These are phyloP conservation scores for Tauraco hartlaubi DNA, from an alignment of 2,797 vertebrate species.

Conservation along the genomic window DNA sequence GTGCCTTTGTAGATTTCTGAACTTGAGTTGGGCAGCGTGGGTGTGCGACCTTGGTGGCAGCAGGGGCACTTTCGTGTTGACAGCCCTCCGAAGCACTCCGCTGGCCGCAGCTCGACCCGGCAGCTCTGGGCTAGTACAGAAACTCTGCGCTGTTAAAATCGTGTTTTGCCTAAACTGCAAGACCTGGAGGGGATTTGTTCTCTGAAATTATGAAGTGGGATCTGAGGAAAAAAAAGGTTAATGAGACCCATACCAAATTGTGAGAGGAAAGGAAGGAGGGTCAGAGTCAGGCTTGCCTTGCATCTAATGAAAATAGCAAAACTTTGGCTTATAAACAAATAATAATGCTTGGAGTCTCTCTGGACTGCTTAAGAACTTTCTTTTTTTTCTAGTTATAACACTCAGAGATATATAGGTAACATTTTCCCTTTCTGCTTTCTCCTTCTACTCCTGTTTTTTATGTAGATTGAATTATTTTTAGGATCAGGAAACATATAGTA, in stretches of 20 bases:
- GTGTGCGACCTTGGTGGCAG: background rate
- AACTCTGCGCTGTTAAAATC: fast-evolving
- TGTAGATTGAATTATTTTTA: background rate
- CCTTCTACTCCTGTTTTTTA: background rate
- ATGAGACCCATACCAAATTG: background rate
- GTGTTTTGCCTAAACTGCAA: background rate
- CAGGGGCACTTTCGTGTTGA: no score
- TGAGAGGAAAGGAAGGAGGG: background rate
- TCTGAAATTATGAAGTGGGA: background rate
- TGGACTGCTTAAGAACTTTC: background rate
- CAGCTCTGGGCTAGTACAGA: background rate
- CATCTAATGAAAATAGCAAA: conserved; percentile 30
- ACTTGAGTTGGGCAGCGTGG: background rate
- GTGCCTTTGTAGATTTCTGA: background rate
- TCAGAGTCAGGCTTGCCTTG: background rate
- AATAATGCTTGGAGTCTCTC: background rate
- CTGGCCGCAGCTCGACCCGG: background rate
- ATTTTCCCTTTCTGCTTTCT: background rate
- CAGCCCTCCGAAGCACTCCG: background rate
- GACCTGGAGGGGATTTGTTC: background rate
- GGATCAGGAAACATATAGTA: background rate
- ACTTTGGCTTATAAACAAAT: conserved; percentile 17
- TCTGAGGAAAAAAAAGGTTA: background rate
- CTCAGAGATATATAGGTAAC: background rate
- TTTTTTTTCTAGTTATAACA: background rate